Conservation (phyloP, 2,888 invertebrate species). For the Ommatoiulus sabulosus region DNA sequence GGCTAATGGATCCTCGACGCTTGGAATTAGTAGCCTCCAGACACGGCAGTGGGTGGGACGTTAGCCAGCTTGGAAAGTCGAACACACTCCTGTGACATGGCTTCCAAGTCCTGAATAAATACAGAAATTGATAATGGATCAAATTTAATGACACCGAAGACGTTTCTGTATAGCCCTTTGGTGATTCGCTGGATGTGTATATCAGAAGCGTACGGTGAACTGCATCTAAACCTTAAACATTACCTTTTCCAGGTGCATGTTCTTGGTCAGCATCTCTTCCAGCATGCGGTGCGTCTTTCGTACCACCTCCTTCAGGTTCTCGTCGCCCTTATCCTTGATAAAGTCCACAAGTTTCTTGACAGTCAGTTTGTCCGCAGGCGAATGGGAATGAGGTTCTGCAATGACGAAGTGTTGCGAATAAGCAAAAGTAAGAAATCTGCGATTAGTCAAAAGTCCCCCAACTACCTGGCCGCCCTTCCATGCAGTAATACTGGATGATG, state of each 20-base stretch:
- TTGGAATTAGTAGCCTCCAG: neutral
- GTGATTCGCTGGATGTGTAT: too few species aligned
- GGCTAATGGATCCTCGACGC: neutral
- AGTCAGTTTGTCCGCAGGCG: conserved; percentile 64
- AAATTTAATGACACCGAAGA: neutral
- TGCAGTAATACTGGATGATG: conserved; percentile 70
- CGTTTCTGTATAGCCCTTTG: too few species aligned
- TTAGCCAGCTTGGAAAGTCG: conserved; percentile 45
- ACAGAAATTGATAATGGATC: neutral
- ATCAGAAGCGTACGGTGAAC: neutral
- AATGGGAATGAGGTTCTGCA: conserved; percentile 55
- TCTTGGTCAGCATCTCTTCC: conserved; percentile 71
- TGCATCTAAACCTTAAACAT: neutral
- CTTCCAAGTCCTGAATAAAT: conserved; percentile 54
- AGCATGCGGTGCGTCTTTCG: conserved; percentile 69
- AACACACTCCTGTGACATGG: conserved; percentile 53
- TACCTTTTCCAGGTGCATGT: conserved; percentile 70
- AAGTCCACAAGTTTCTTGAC: conserved; percentile 68
- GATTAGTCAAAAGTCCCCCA: neutral
- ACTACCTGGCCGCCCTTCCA: conserved; percentile 67
- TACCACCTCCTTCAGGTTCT: conserved; percentile 64
- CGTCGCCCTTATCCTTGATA: conserved; percentile 68
- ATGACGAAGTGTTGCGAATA: neutral
- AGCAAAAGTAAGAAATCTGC: neutral
- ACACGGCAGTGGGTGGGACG: neutral